Evolutionary conservation across 1,140 invertebrate species (phyloP).

Genomic region (Choristoneura fumiferana): DNA sequence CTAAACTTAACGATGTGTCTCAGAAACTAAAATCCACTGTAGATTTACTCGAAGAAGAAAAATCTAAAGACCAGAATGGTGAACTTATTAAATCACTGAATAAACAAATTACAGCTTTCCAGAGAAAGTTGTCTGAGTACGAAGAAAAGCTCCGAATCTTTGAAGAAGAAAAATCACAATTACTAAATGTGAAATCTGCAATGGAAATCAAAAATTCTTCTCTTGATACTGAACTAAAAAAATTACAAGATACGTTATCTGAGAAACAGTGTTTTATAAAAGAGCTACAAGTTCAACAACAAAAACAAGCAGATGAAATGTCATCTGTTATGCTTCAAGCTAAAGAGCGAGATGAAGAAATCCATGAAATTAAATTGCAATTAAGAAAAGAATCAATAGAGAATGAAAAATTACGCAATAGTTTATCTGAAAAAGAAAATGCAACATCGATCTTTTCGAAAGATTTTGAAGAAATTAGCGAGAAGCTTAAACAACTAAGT

Average conservation of each 20-base stretch:
- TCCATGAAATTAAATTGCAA: constrained; percentile 75
- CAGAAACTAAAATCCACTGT: constrained; percentile 72
- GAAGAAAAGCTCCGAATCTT: constrained; percentile 66
- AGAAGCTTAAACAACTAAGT: constrained; percentile 44
- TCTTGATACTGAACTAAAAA: constrained; percentile 52
- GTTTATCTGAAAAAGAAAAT: constrained; percentile 49
- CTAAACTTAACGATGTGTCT: constrained; percentile 71
- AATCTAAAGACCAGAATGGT: constrained; percentile 64
- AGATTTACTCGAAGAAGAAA: constrained; percentile 73
- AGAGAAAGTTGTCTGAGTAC: constrained; percentile 63
- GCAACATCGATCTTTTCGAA: constrained; percentile 48
- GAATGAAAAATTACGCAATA: constrained; percentile 63
- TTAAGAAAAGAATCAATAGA: constrained; percentile 75
- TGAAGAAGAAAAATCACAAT: constrained; percentile 64
- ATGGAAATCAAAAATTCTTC: constrained; percentile 53
- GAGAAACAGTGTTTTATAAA: constrained; percentile 62
- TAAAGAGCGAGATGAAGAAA: constrained; percentile 78
- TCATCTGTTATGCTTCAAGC: constrained; percentile 61
- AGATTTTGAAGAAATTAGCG: constrained; percentile 53
- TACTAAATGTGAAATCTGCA: constrained; percentile 42
- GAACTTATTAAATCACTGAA: constrained; percentile 65
- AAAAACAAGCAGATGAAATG: constrained; percentile 65
- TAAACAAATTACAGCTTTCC: constrained; percentile 72
- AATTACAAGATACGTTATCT: constrained; percentile 55
- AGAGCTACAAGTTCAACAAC: constrained; percentile 63